Base-by-base conservation (phyloP, 2,888 invertebrate species). In the Phrixothrix hirtus region DNA sequence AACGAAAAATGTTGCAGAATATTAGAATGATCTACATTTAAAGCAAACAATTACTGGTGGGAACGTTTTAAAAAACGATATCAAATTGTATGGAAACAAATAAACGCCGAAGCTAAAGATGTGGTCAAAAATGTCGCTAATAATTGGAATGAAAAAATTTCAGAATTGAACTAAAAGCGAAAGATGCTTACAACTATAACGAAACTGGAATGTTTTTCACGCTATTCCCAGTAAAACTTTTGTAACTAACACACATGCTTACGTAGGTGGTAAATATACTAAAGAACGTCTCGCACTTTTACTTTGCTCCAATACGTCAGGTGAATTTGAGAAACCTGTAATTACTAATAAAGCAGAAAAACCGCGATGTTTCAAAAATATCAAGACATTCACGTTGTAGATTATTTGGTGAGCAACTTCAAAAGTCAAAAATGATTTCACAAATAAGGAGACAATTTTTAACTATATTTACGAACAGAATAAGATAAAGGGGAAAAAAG, bases 11-110 rank as follows among this genome's bases (percentile, higher is more conserved):
- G 12, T 21, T 21, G 36, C 36, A 10, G 3, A 21, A 12, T 1
- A 21, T 4, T 36, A 5, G 7, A 11, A 21, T 11, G 6, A 10
- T 1, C 2, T 11, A 25, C n/a, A 10, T 36, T 36, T 21, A 36
- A 36, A 36, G 36, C 21, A 36, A 21, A 21, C 1, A 36, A 36
- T 10, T 21, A 11, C 3, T 36, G 36, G 36, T 9, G 17, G 1
- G 21, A 21, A 21, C 17, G 36, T 21, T 36, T 36, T 21, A 36
- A 11, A 17, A 11, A 5, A 11, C 21, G 36, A 6, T 25, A 36
- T 36, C 1, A 21, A 21, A 36, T 36, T 21, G 21, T 11, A 2
- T 21, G 6, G 11, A 36, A 21, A 11, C 10, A n/a, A 32, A 6
- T 30, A 2, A 12, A 2, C 30, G 11, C 10, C 2, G 30, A 30